phyloP scores from a whole-genome alignment of 2,888 invertebrate genomes.

The Itoplectis maculator region DNA sequence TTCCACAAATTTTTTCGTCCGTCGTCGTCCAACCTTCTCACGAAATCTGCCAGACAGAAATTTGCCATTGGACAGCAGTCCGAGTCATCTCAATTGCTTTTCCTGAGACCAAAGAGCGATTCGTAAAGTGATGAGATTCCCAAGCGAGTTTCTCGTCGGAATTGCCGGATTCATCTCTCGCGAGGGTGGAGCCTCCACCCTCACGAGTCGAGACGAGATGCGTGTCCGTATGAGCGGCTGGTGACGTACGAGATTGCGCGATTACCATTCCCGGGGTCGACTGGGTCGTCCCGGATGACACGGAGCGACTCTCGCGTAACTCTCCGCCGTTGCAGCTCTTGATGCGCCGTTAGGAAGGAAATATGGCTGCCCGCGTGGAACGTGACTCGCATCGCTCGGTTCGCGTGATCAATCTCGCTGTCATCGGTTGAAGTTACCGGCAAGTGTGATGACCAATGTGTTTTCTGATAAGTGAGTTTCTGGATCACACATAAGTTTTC shows the following conservation, averaged over 20 bases:
- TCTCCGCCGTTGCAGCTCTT: not conserved
- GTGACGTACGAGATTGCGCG: conserved; percentile 20
- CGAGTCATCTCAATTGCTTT: not conserved
- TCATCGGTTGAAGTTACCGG: not conserved
- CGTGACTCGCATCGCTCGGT: conserved; percentile 15
- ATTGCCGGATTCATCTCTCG: not conserved
- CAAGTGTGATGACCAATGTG: not conserved
- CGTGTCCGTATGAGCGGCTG: conserved; percentile 1
- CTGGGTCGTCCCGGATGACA: not conserved
- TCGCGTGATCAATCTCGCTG: conserved; percentile 21
- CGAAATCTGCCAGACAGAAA: too few species aligned
- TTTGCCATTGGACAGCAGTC: too few species aligned
- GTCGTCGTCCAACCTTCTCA: too few species aligned
- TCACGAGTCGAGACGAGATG: conserved; percentile 8
- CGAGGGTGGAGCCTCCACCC: too few species aligned
- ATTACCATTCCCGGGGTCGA: not conserved
- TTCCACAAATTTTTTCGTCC: too few species aligned
- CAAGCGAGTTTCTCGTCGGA: not conserved
- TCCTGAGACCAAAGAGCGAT: not conserved
- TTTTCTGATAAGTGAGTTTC: conserved; percentile 10
- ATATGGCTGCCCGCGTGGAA: not conserved
- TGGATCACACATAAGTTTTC: conserved; percentile 27
- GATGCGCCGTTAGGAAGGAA: conserved; percentile 9
- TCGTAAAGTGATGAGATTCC: not conserved
- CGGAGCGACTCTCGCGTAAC: conserved; percentile 5